Evolutionary conservation across 2,797 vertebrate species (phyloP).

Genomic region (Selene dorsalis): DNA sequence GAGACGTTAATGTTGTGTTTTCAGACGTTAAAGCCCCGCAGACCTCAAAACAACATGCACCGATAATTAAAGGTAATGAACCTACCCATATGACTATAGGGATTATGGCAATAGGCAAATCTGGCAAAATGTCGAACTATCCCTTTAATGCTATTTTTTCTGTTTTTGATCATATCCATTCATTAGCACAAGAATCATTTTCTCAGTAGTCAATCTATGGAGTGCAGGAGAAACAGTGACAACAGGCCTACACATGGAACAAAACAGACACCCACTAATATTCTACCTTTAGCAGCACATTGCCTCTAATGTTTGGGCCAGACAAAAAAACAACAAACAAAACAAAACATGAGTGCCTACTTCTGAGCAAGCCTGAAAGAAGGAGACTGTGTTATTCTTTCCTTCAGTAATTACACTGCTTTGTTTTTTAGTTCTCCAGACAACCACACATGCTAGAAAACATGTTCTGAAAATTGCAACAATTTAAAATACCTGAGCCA

Average conservation of each 20-base stretch:
- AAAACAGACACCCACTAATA: background rate
- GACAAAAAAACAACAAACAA: background rate
- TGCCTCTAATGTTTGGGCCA: background rate
- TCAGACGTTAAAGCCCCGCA: too few species aligned
- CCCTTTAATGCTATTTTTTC: background rate
- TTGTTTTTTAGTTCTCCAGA: background rate
- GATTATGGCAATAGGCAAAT: too few species aligned
- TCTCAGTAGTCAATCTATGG: too few species aligned
- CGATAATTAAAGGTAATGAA: too few species aligned
- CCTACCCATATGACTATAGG: too few species aligned
- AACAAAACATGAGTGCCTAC: background rate
- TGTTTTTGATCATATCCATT: too few species aligned
- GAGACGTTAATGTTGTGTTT: too few species aligned
- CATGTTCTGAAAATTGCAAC: slow-evolving; percentile 11
- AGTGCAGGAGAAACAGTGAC: background rate
- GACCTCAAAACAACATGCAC: too few species aligned
- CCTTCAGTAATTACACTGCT: too few species aligned
- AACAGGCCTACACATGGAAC: background rate
- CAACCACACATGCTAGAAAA: background rate
- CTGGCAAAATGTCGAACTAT: too few species aligned
- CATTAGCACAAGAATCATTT: too few species aligned
- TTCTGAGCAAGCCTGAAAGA: background rate
- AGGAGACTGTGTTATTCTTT: background rate
- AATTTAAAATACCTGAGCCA: background rate
- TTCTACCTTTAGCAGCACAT: background rate